phyloP scores from a whole-genome alignment of 2,113 vertebrate genomes.

The Phylloscopus trochiloides region DNA sequence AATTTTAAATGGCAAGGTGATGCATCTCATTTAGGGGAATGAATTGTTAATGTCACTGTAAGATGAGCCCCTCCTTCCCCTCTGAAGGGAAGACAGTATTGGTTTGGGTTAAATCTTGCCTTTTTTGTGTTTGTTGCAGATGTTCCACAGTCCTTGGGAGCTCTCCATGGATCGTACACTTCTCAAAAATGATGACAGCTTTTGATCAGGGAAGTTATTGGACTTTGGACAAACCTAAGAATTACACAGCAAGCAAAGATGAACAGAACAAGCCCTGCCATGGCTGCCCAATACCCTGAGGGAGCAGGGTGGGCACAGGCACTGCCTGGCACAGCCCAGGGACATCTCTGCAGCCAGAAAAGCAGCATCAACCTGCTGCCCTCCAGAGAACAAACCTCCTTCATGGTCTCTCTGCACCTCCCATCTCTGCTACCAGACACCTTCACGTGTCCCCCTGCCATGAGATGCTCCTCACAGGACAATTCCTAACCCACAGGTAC shows the following conservation, averaged over 20 bases:
- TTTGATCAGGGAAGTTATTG: neutral
- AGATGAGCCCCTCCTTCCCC: neutral
- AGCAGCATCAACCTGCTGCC: neutral
- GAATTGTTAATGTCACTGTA: constrained; percentile 46
- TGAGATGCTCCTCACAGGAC: neutral
- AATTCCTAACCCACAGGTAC: neutral
- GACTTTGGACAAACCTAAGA: neutral
- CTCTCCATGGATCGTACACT: neutral
- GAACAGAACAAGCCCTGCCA: neutral
- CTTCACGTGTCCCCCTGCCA: neutral
- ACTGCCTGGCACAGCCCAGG: neutral
- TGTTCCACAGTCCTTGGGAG: neutral
- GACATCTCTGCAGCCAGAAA: neutral
- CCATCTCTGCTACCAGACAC: neutral
- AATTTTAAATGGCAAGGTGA: constrained; percentile 48
- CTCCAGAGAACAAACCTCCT: neutral
- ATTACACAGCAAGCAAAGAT: neutral
- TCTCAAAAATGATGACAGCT: neutral
- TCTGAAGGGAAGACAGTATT: neutral
- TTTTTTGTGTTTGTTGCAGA: neutral
- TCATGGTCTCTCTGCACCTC: rapidly evolving
- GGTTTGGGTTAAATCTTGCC: neutral
- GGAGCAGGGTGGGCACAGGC: neutral
- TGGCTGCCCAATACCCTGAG: neutral
- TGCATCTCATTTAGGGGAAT: constrained; percentile 34